Percentiles rank a stretch among this genome's conserved stretches.
These are phyloP conservation scores for Malachius bipustulatus DNA, from an alignment of 2,888 invertebrate species.

Conservation along the genomic window DNA sequence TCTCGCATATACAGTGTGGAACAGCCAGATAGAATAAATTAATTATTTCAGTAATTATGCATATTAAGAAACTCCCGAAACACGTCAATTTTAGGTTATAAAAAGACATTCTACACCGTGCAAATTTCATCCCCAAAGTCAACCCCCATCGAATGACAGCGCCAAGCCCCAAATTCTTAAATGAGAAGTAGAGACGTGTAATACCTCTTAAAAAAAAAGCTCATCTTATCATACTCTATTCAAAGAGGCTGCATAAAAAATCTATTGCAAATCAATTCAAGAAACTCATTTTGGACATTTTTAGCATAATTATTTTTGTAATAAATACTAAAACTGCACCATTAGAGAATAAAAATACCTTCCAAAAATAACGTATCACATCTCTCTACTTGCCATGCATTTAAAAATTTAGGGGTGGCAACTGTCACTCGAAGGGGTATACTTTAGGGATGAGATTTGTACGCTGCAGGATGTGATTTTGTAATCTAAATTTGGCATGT, in stretches of 20 bases:
- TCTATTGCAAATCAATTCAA: neutral
- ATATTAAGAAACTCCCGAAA: neutral
- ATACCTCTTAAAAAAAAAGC: neutral
- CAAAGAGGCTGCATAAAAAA: neutral
- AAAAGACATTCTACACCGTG: slow-evolving; percentile 1
- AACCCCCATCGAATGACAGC: slow-evolving; percentile 1
- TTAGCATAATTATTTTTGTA: neutral
- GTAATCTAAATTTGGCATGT: neutral
- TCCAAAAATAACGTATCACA: neutral
- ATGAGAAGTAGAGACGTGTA: neutral
- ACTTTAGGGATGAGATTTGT: neutral
- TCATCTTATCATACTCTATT: slow-evolving; percentile 1
- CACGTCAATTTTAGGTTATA: neutral
- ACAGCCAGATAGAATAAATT: neutral
- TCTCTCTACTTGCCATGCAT: neutral
- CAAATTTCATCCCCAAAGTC: neutral
- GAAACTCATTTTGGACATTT: neutral
- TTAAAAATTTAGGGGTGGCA: neutral
- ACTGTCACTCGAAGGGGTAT: neutral
- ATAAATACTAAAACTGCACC: neutral
- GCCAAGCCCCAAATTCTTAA: neutral
- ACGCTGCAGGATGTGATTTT: slow-evolving; percentile 1
- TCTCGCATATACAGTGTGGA: slow-evolving; percentile 3
- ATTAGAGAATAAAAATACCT: slow-evolving; percentile 2
- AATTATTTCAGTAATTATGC: neutral